Base-by-base conservation (phyloP, 2,113 vertebrate genomes). In the Dryoscopus gambensis region DNA sequence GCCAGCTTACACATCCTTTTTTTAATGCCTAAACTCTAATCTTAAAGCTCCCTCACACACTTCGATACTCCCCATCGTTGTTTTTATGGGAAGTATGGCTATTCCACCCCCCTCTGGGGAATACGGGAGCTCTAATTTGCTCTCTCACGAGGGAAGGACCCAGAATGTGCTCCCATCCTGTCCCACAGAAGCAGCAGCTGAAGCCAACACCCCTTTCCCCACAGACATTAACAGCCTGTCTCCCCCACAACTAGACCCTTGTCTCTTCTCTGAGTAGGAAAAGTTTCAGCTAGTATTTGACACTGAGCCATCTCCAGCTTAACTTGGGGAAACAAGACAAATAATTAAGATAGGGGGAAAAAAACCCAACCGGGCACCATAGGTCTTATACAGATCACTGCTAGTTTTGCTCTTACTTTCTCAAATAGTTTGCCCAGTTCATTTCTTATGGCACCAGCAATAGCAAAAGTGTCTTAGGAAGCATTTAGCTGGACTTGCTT, bases 281-380 rank as follows among this genome's bases (percentile, higher is more conserved):
- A 25, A 14, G 31, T 57, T 59, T 67, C 40, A 73, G n/a, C 28
- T 84, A 59, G 24, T 17, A 28, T 15, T 23, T 40, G n/a, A 49
- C 27, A 67, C n/a, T 35, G 17, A 70, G 16, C 25, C 25, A 73
- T 3, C 23, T 47, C 42, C 64, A 71, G 35, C 3, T 50, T 27
- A 55, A 50, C 14, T 16, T 13, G 12, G 25, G 4, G 6, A 56
- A 4, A 81, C 13, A 0, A 0, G n/a, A 37, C 5, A 7, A 76
- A 37, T 46, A 55, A 73, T 22, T 40, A 62, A 56, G 16, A 42
- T 6, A 5, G 25, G 30, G n/a, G 9, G 9, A n/a, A n/a, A 74
- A 49, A 35, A 42, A 2, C 1, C 0, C 12, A 76, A 9, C 9
- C 19, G 21, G 13, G 44, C 6, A 57, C 23, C 5, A 33, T 0